Percentiles rank a stretch among this genome's conserved stretches.
These are phyloP conservation scores for Periplaneta americana DNA, from an alignment of 1,140 invertebrate genomes.

Conservation along the genomic window DNA sequence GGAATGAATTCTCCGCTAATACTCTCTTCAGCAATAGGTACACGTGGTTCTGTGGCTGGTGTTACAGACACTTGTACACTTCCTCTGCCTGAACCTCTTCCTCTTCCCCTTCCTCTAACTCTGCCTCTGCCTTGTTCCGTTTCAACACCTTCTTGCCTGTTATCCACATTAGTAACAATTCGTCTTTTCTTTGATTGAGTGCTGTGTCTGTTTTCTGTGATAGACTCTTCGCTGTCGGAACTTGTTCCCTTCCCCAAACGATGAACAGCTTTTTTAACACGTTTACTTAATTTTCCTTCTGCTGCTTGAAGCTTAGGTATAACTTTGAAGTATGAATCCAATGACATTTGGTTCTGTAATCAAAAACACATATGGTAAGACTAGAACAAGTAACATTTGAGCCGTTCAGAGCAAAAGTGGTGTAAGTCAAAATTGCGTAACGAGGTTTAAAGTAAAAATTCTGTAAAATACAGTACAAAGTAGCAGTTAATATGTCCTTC, in stretches of 20 bases:
- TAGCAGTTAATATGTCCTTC: too few species aligned
- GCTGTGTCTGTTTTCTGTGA: conserved; percentile 10
- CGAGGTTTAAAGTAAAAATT: background rate
- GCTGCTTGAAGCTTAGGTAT: conserved; percentile 34
- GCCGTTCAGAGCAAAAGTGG: background rate
- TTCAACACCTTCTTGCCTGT: conserved; percentile 18
- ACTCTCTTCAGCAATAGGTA: conserved; percentile 25
- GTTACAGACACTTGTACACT: conserved; percentile 12
- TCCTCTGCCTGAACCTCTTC: background rate
- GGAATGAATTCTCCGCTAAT: conserved; percentile 58
- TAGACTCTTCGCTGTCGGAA: conserved; percentile 24
- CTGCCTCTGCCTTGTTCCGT: conserved; percentile 20
- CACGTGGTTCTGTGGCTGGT: conserved; percentile 1
- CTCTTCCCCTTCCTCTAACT: conserved; percentile 15
- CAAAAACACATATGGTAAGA: background rate
- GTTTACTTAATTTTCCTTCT: conserved; percentile 62
- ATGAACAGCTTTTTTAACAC: conserved; percentile 65
- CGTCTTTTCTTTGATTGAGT: conserved; percentile 23
- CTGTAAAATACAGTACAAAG: background rate
- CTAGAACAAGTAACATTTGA: background rate
- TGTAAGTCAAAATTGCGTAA: background rate
- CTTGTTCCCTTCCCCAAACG: conserved; percentile 40
- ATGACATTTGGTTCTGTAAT: conserved; percentile 54
- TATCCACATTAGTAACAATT: conserved; percentile 14
- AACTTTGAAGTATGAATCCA: conserved; percentile 66